A percentile compares a stretch with the other conserved stretches of the same genome.
Evolutionary conservation across 2,797 vertebrate species (phyloP).

Genomic region (Muraenolepis orangiensis): DNA sequence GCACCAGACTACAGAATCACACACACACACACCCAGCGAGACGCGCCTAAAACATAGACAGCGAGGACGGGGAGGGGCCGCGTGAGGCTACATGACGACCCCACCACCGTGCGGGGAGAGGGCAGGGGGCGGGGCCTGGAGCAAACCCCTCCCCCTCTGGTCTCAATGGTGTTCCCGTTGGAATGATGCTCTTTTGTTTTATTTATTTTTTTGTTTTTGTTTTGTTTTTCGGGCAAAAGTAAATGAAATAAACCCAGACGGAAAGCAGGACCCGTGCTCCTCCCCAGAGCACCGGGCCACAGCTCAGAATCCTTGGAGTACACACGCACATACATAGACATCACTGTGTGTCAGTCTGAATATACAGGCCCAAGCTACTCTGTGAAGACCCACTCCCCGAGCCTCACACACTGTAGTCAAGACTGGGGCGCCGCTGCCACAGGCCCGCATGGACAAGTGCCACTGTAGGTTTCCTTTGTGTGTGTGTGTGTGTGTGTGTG

Average conservation of each 20-base stretch:
- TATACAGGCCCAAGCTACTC: conserved; percentile 54
- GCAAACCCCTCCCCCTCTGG: conserved; percentile 43
- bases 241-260: conserved; percentile 61
- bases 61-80: conserved; percentile 54
- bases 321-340: conserved; percentile 47
- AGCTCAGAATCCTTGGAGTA: conserved; percentile 30
- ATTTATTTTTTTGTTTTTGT: conserved; percentile 37
- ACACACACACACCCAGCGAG: conserved; percentile 82
- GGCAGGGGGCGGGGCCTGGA: not conserved
- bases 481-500: not conserved
- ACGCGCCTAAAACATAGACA: conserved; percentile 74
- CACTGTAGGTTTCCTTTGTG: not conserved
- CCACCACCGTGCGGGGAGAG: not conserved
- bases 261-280: conserved; percentile 56
- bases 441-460: conserved; percentile 21
- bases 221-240: conserved; percentile 68
- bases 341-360: conserved; percentile 37
- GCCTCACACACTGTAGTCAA: conserved; percentile 49
- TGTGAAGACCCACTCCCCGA: conserved; percentile 67
- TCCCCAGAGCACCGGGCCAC: conserved; percentile 23
- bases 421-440: not conserved
- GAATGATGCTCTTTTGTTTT: conserved; percentile 55
- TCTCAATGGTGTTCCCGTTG: conserved; percentile 43
- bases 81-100: not conserved
- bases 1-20: conserved; percentile 99